Evolutionary conservation across 2,888 invertebrate genomes (phyloP).

Genomic region (Pediacus dermestoides): DNA sequence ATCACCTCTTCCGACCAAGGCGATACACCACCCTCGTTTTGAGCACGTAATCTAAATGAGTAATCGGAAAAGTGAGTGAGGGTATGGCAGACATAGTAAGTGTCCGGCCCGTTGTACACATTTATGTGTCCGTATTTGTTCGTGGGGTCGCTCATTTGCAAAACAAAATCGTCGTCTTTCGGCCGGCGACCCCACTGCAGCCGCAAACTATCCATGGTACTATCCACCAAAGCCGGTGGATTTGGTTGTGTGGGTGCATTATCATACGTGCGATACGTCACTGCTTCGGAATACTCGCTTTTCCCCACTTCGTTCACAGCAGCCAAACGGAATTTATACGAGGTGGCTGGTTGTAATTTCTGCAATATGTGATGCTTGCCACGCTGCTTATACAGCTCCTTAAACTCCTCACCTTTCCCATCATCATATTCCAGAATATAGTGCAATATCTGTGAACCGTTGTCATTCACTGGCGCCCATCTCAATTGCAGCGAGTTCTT

Average conservation of each 20-base stretch:
- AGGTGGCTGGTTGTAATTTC: conserved; percentile 74
- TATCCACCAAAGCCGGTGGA: conserved; percentile 67
- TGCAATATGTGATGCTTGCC: conserved; percentile 72
- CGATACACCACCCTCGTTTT: conserved; percentile 79
- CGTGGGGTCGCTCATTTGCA: conserved; percentile 69
- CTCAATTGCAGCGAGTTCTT: conserved; percentile 68
- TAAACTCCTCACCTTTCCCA: conserved; percentile 65
- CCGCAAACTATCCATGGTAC: conserved; percentile 61
- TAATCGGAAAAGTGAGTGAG: conserved; percentile 75
- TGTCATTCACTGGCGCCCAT: conserved; percentile 71
- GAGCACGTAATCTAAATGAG: conserved; percentile 75
- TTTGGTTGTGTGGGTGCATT: conserved; percentile 75
- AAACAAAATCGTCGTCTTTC: conserved; percentile 74
- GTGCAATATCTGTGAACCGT: conserved; percentile 73
- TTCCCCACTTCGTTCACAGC: conserved; percentile 79
- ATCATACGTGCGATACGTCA: conserved; percentile 70
- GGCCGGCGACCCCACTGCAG: conserved; percentile 73
- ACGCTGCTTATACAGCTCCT: conserved; percentile 69
- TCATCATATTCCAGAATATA: conserved; percentile 78
- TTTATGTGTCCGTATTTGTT: conserved; percentile 50
- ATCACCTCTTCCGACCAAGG: conserved; percentile 76
- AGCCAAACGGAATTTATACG: conserved; percentile 77
- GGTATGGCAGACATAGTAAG: conserved; percentile 62
- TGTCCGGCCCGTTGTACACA: conserved; percentile 75
- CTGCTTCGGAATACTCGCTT: conserved; percentile 67